These are phyloP conservation scores for Aspiorhynchus laticeps DNA, from an alignment of 2,113 vertebrate species.

Conservation along the genomic window DNA sequence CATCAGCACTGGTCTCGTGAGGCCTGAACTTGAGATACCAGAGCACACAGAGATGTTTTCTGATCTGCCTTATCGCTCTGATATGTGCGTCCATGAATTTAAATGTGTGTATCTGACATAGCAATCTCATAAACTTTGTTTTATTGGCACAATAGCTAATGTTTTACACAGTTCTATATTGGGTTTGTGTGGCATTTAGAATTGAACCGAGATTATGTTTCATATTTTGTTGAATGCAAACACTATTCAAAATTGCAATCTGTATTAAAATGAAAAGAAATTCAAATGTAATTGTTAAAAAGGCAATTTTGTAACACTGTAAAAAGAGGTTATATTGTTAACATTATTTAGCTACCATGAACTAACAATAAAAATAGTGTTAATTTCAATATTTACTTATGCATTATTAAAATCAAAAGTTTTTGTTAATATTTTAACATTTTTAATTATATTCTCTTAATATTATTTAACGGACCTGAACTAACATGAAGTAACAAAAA, in stretches of 20 bases:
- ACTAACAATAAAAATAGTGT: not conserved
- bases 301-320: not conserved
- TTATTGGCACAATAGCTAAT: slow-evolving; percentile 35
- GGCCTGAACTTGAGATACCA: slow-evolving; percentile 68
- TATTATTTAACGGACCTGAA: not conserved
- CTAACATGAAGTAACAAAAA: not conserved
- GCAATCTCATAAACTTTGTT: not conserved
- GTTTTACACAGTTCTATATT: not conserved
- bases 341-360: not conserved
- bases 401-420: not conserved
- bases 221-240: not conserved
- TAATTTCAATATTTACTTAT: not conserved
- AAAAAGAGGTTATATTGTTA: not conserved
- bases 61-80: slow-evolving; percentile 48
- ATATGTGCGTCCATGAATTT: slow-evolving; percentile 1
- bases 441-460: no score
- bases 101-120: not conserved
- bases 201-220: not conserved
- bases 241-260: not conserved
- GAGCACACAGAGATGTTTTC: slow-evolving; percentile 64
- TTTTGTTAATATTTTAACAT: not conserved
- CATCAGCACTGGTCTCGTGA: slow-evolving; percentile 69
- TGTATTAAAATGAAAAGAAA: not conserved
- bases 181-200: not conserved
- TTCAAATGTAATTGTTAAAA: not conserved